Evolutionary conservation across 2,113 vertebrate genomes (phyloP).

Genomic region (Petrocephalus microphthalmus): DNA sequence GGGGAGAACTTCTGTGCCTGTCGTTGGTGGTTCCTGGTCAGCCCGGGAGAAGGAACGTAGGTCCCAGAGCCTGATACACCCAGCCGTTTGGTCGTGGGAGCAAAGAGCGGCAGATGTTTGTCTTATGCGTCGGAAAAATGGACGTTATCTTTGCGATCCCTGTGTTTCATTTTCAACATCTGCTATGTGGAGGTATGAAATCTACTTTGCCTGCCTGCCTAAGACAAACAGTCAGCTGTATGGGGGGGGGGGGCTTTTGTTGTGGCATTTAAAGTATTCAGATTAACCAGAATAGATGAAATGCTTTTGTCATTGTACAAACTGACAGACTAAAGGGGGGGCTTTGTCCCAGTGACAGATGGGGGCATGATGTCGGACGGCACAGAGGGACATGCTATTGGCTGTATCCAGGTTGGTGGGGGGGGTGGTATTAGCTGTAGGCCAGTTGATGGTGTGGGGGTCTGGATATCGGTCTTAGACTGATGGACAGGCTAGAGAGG

Average conservation of each 20-base stretch:
- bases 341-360: not conserved
- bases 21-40: not conserved
- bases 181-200: not conserved
- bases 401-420: not conserved
- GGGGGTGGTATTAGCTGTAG: not conserved
- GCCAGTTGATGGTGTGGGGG: not conserved
- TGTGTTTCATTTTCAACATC: not conserved
- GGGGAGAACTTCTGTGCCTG: not conserved
- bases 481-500: not conserved
- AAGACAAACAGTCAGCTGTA: not conserved
- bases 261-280: not conserved
- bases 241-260: not conserved
- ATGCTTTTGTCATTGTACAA: not conserved
- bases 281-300: not conserved
- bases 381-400: not conserved
- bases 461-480: not conserved
- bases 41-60: not conserved
- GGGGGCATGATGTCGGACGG: not conserved
- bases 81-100: not conserved
- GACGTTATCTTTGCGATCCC: not conserved
- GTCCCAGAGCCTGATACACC: not conserved
- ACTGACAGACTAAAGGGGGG: not conserved
- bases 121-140: not conserved
- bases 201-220: not conserved
- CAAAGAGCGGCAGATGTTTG: not conserved